These are phyloP conservation scores for Sardina pilchardus DNA, from an alignment of 2,113 vertebrate species.

Conservation along the genomic window DNA sequence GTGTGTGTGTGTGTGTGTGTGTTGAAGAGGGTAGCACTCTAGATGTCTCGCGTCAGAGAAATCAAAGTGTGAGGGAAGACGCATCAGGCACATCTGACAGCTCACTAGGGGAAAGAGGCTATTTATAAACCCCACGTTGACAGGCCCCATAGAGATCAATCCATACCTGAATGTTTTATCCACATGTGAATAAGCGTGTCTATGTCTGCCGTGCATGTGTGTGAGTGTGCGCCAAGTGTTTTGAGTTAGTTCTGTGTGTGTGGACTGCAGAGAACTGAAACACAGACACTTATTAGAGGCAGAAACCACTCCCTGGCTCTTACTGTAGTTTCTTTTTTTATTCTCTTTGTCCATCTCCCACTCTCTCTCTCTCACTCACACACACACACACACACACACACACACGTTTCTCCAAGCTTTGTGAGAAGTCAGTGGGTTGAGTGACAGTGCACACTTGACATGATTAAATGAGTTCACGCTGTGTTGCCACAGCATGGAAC, in stretches of 20 bases:
- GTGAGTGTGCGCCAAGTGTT: background rate
- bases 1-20: background rate
- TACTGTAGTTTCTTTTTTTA: background rate
- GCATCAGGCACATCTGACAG: slow-evolving; percentile 16
- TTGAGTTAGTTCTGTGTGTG: background rate
- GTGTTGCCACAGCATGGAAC: slow-evolving; percentile 58
- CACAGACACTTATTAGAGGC: slow-evolving; percentile 10
- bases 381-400: slow-evolving; percentile 31
- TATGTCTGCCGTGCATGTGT: slow-evolving; percentile 33
- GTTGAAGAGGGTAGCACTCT: background rate
- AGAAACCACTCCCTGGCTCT: slow-evolving; percentile 24
- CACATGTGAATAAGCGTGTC: background rate
- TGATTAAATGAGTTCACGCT: slow-evolving; percentile 64
- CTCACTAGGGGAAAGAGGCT: background rate
- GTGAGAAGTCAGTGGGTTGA: slow-evolving; percentile 60
- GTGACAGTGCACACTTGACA: slow-evolving; percentile 61
- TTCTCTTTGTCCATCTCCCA: background rate
- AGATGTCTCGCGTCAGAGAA: slow-evolving; percentile 31
- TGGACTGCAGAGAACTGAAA: background rate
- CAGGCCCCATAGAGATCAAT: slow-evolving; percentile 26
- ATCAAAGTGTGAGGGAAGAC: slow-evolving; percentile 38
- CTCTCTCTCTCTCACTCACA: background rate
- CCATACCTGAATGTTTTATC: slow-evolving; percentile 14
- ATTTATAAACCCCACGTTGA: slow-evolving; percentile 21
- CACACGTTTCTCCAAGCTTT: slow-evolving; percentile 51